Conservation (phyloP, 2,113 vertebrate species). For the Acrocephalus kingi region DNA sequence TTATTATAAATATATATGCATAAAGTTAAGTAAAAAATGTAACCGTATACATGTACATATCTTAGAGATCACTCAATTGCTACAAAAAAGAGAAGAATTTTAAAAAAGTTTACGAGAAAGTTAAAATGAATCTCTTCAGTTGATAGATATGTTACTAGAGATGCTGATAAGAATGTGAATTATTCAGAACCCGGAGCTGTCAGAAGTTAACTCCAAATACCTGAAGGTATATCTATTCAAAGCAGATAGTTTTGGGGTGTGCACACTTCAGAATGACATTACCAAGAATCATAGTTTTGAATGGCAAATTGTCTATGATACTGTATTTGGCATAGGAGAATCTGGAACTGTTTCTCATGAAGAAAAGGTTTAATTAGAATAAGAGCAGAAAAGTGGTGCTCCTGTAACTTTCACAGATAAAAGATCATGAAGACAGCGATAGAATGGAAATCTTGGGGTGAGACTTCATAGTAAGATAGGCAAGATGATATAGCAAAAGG, state of each 20-base stretch:
- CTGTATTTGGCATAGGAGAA: background rate
- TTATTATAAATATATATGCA: background rate
- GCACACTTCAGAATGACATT: background rate
- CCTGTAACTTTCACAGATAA: background rate
- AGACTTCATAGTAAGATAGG: background rate
- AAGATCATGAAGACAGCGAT: background rate
- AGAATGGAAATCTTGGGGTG: background rate
- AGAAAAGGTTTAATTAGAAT: background rate
- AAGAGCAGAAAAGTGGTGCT: background rate
- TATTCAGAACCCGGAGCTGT: slow-evolving; percentile 17
- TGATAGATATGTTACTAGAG: slow-evolving; percentile 30
- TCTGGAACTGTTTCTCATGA: background rate
- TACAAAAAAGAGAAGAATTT: slow-evolving; percentile 15
- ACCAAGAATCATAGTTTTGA: background rate
- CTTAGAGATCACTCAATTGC: background rate
- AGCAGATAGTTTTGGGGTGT: background rate
- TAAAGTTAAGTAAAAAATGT: background rate
- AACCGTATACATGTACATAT: background rate
- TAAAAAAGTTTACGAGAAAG: background rate
- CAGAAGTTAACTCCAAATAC: slow-evolving; percentile 25
- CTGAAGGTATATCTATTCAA: background rate
- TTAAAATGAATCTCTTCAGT: slow-evolving; percentile 1
- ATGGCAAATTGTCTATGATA: background rate
- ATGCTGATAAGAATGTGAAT: slow-evolving; percentile 43
- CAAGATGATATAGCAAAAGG: background rate